Conservation (phyloP, 2,113 vertebrate genomes). For the Tyto alba region DNA sequence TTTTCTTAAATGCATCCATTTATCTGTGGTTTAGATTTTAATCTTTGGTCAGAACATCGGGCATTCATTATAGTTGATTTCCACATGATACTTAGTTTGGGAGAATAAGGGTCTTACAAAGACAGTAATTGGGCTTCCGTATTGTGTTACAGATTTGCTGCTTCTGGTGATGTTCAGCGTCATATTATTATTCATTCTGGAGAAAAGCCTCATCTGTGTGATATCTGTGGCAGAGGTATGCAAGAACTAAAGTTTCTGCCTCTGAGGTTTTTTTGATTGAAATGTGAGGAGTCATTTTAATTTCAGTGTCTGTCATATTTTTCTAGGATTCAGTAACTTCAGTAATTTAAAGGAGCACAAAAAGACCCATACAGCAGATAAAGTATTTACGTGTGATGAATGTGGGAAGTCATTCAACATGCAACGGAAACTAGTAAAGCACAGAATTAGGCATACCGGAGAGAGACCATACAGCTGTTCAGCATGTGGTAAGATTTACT, state of each 20-base stretch:
- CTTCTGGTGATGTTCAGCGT: constrained; percentile 93
- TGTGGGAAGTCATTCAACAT: constrained; percentile 98
- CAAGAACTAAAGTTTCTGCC: not conserved
- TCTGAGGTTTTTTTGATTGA: not conserved
- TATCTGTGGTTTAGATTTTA: not conserved
- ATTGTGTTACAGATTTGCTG: constrained; percentile 83
- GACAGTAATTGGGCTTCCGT: not conserved
- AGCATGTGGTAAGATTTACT: constrained; percentile 81
- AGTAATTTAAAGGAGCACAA: constrained; percentile 98
- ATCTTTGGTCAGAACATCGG: not conserved
- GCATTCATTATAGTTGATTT: not conserved
- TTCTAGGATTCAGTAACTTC: constrained; percentile 92
- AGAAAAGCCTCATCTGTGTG: constrained; percentile 93
- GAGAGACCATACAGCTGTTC: constrained; percentile 90
- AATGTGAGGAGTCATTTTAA: not conserved
- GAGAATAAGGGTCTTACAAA: not conserved
- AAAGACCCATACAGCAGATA: constrained; percentile 89
- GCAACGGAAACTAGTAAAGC: constrained; percentile 90
- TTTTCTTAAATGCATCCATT: not conserved
- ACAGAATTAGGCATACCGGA: constrained; percentile 86
- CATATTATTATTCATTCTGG: constrained; percentile 96
- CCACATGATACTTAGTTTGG: not conserved
- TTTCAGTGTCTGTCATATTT: not conserved
- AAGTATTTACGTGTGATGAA: constrained; percentile 92
- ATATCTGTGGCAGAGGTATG: constrained; percentile 93